Conservation (phyloP, 2,797 vertebrate species). For the Mustela erminea region DNA sequence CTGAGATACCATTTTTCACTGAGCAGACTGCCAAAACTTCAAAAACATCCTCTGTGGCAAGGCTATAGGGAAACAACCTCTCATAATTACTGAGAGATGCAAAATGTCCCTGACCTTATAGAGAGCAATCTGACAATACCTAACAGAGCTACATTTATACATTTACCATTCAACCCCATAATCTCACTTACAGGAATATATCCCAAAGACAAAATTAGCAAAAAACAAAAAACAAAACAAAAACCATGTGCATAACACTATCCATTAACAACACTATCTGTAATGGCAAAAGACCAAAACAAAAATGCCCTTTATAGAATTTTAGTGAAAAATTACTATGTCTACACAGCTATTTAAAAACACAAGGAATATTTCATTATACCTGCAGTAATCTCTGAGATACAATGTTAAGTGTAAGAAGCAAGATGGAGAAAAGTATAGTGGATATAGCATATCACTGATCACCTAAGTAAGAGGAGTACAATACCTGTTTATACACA, state of each 20-base stretch:
- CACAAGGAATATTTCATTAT: neutral
- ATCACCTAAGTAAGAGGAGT: neutral
- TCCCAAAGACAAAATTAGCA: conserved; percentile 30
- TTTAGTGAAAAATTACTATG: conserved; percentile 19
- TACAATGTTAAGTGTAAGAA: conserved; percentile 4
- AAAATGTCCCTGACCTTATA: neutral
- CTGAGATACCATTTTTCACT: conserved; percentile 8
- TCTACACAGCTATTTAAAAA: neutral
- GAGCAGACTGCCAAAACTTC: conserved; percentile 12
- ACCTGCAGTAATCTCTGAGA: conserved; percentile 13
- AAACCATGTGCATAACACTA: neutral
- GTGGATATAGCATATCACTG: neutral
- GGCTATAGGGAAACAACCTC: neutral
- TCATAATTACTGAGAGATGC: neutral
- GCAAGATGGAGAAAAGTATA: neutral
- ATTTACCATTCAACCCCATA: neutral
- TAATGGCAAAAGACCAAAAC: conserved; percentile 25
- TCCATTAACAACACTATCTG: neutral
- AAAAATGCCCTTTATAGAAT: neutral
- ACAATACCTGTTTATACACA: neutral
- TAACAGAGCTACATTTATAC: neutral
- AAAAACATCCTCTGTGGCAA: neutral
- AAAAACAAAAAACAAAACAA: neutral
- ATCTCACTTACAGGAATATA: conserved; percentile 4
- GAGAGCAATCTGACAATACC: neutral